A percentile compares a stretch with the other conserved stretches of the same genome.
phyloP scores from a whole-genome alignment of 1,140 invertebrate species.

The Trichonephila clavipes region DNA sequence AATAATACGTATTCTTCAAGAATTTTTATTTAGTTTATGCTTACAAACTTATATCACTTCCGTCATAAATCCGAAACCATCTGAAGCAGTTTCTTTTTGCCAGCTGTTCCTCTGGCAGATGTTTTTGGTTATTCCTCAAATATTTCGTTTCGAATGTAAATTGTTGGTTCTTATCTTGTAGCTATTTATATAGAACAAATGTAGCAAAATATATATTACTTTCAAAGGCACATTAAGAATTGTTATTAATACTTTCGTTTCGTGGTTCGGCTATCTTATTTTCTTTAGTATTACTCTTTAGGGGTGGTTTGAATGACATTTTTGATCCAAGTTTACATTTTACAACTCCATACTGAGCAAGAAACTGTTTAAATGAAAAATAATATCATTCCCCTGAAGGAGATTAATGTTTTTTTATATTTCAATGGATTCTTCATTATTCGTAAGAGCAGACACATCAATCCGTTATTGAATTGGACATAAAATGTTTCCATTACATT shows the following conservation, averaged over 20 bases:
- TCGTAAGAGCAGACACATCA: too few relatives aligned
- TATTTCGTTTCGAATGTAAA: background rate
- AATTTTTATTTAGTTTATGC: background rate
- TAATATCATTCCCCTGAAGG: too few relatives aligned
- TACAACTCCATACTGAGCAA: background rate
- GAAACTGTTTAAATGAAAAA: too few relatives aligned
- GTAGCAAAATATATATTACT: background rate
- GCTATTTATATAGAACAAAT: background rate
- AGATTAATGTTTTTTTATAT: too few relatives aligned
- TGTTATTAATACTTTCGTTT: background rate
- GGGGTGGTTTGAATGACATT: background rate
- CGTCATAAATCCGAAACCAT: background rate
- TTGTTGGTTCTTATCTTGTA: background rate
- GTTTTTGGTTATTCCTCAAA: background rate
- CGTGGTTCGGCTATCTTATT: background rate
- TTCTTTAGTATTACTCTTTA: background rate
- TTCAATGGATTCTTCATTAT: too few relatives aligned
- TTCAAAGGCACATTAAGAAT: background rate
- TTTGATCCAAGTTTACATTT: background rate
- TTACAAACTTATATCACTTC: background rate
- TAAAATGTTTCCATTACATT: too few relatives aligned
- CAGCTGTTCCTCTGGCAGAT: background rate
- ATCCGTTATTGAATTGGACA: too few relatives aligned
- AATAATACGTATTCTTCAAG: background rate
- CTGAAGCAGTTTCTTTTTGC: background rate